Evolutionary conservation across 2,113 vertebrate species (phyloP).

Genomic region (Heterochromis multidens): DNA sequence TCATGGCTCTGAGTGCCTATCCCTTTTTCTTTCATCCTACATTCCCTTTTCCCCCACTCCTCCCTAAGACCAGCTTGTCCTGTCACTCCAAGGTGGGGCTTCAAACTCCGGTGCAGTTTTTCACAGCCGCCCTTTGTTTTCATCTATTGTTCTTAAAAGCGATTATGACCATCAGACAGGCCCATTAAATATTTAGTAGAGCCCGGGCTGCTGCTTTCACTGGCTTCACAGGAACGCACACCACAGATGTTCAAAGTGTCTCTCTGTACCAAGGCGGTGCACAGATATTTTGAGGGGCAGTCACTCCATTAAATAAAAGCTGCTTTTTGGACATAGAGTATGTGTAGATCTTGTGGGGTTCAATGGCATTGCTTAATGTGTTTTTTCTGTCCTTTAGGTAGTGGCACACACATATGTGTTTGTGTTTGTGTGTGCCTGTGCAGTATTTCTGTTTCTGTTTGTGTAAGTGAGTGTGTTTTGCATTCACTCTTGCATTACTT

Average conservation of each 20-base stretch:
- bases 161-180: conserved; percentile 70
- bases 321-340: conserved; percentile 1
- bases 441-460: not conserved
- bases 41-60: not conserved
- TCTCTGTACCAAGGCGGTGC: not conserved
- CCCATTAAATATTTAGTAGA: conserved; percentile 70
- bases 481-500: conserved; percentile 21
- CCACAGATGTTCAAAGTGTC: conserved; percentile 49
- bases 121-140: conserved; percentile 54
- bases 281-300: conserved; percentile 12
- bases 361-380: not conserved
- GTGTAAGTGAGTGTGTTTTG: not conserved
- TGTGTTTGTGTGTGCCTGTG: not conserved
- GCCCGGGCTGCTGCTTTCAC: conserved; percentile 20
- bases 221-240: conserved; percentile 39
- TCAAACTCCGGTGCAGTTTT: conserved; percentile 26
- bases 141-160: conserved; percentile 67
- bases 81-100: conserved; percentile 40
- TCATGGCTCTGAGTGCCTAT: conserved; percentile 29
- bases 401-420: not conserved
- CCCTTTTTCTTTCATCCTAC: not conserved
- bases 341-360: not conserved
- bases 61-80: not conserved
- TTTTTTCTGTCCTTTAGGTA: not conserved
- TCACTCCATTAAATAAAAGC: conserved; percentile 20